Evolutionary conservation across 2,113 vertebrate species (phyloP), one percentile per base, ranked within the genome.

Genomic region (Microtus richardsoni): DNA sequence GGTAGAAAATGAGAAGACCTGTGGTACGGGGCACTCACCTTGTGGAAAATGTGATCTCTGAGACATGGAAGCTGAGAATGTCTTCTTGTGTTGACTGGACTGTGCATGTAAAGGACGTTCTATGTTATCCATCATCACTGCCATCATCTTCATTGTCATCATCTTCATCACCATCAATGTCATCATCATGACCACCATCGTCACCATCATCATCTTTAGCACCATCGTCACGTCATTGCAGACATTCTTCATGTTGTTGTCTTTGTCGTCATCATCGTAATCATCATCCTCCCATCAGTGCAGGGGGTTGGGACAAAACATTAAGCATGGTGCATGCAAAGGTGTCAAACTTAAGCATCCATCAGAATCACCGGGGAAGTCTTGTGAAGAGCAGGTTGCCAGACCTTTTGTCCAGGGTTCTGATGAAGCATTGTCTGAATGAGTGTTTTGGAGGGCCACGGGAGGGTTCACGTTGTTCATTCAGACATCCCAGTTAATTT

Each of bases 301-400:
- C 41, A 39, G 10, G 21, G 3, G 24, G 64, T 77, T 44, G 6
- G 44, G 28, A 64, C n/a, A 79, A 86, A 93, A 47, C 52, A 44
- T 41, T 28, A 3, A 54, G 36, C 11, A 1, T 0, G 2, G 5
- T 36, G 0, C 5, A 58, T 26, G 10, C 7, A 16, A 26, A 21
- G n/a, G n/a, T 73, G 64, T 71, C 71, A 47, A 22, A 60, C 16
- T 22, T 21, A 14, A 66, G 62, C 12, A 11, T 7, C 0, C 13
- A 1, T 85, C 11, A 1, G 75, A 93, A n/a, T 85, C 33, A 14
- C 52, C 9, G 3, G 39, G 2, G 78, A 19, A 5, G 8, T 28
- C 85, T 36, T 73, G 26, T 13, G 44, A 78, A 74, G 28, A 33
- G 3, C n/a, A 71, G 9, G 2, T 64, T 17, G 7, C 9, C 49